A percentile compares a stretch with the other conserved stretches of the same genome.
Conservation (phyloP, 2,797 vertebrate species). For the Petrocephalus schoutedeni region DNA sequence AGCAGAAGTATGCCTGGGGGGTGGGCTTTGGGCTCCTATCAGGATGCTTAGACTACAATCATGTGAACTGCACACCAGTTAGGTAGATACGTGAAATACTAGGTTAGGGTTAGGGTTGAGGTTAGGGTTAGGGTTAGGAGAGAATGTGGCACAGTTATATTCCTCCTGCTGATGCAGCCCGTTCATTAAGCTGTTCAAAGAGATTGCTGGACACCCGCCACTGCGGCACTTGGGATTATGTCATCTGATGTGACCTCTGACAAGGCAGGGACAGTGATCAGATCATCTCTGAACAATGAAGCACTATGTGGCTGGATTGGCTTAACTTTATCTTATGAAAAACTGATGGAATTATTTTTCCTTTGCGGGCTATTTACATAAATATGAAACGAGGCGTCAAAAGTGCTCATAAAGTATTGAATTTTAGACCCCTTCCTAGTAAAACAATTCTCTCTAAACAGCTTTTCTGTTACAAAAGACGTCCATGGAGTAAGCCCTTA, state of each 20-base stretch:
- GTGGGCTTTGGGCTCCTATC: background rate
- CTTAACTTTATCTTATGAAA: background rate
- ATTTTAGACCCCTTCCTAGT: background rate
- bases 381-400: background rate
- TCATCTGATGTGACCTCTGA: background rate
- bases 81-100: background rate
- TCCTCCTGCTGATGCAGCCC: background rate
- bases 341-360: background rate
- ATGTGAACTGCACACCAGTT: background rate
- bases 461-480: slow-evolving; percentile 21
- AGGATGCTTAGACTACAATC: background rate
- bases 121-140: background rate
- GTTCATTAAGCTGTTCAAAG: background rate
- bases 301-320: background rate
- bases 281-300: background rate
- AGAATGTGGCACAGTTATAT: background rate
- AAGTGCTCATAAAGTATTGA: background rate
- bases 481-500: background rate
- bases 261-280: background rate
- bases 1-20: background rate
- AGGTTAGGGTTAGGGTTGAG: background rate
- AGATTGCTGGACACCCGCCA: background rate
- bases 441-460: background rate
- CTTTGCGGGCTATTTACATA: background rate
- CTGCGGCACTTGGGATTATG: background rate